Percentiles rank a stretch among this genome's conserved stretches.
phyloP scores from a whole-genome alignment of 1,140 invertebrate genomes.

The Apis dorsata region DNA sequence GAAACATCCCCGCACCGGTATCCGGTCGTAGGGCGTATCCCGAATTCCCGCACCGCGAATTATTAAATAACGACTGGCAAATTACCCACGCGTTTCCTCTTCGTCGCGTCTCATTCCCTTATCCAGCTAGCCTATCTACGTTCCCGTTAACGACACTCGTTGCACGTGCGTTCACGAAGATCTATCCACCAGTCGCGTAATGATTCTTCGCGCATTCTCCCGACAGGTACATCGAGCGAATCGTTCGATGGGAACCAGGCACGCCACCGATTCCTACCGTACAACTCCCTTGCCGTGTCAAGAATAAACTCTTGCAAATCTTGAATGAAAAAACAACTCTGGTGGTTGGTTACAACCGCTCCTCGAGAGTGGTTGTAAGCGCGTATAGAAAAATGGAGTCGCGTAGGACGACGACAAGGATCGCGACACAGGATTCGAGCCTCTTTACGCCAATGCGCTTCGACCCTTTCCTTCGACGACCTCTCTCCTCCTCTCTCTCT shows the following conservation, averaged over 20 bases:
- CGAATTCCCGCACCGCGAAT: slow-evolving; percentile 28
- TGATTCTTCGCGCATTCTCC: no score
- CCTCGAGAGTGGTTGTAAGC: not conserved
- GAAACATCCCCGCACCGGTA: slow-evolving; percentile 33
- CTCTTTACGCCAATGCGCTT: slow-evolving; percentile 47
- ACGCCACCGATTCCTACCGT: slow-evolving; percentile 1
- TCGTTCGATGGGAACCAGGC: not conserved
- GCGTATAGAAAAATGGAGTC: not conserved
- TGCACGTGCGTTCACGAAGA: not conserved
- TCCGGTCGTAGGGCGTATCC: slow-evolving; percentile 12
- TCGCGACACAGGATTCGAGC: not conserved
- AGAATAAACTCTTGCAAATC: slow-evolving; percentile 1
- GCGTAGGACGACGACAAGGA: not conserved
- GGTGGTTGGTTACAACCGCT: no score
- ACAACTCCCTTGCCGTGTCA: not conserved
- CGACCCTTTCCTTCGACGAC: slow-evolving; percentile 40
- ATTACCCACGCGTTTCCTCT: slow-evolving; percentile 16
- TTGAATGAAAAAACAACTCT: no score
- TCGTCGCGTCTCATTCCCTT: not conserved
- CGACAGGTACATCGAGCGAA: not conserved
- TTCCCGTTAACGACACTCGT: not conserved
- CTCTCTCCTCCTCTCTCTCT: slow-evolving; percentile 35
- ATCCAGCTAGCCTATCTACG: not conserved
- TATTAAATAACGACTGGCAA: slow-evolving; percentile 31
- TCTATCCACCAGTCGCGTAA: not conserved